phyloP scores from a whole-genome alignment of 1,140 invertebrate genomes.

The Protaetia brevitarsis region DNA sequence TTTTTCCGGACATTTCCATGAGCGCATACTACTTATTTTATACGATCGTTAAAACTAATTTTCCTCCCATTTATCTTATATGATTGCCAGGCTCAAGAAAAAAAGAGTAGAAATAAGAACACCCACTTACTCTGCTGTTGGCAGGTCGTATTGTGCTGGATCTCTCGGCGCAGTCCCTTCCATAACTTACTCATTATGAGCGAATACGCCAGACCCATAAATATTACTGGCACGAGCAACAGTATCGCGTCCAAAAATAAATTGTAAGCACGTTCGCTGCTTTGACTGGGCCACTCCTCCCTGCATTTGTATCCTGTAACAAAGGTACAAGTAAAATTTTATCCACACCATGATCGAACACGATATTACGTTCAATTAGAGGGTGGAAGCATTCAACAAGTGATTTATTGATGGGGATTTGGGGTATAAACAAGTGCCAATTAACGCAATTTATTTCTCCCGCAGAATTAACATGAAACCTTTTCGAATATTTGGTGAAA shows the following conservation, averaged over 20 bases:
- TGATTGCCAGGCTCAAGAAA: too few species aligned
- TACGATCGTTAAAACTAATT: too few species aligned
- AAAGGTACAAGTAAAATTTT: slow-evolving; percentile 21
- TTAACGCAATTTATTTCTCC: background rate
- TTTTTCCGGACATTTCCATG: too few species aligned
- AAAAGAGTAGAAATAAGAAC: too few species aligned
- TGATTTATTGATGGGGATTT: background rate
- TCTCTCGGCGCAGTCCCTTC: slow-evolving; percentile 64
- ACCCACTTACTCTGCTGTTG: slow-evolving; percentile 52
- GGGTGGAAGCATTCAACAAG: background rate
- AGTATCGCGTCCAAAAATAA: slow-evolving; percentile 69
- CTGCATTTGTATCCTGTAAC: slow-evolving; percentile 60
- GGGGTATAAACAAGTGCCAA: background rate
- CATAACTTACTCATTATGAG: slow-evolving; percentile 60
- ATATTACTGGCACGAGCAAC: slow-evolving; percentile 68
- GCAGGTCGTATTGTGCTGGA: slow-evolving; percentile 58
- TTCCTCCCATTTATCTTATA: too few species aligned
- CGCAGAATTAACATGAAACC: too few species aligned
- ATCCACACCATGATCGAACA: background rate
- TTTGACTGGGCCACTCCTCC: slow-evolving; percentile 65
- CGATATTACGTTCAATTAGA: background rate
- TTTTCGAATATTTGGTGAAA: too few species aligned
- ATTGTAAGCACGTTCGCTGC: slow-evolving; percentile 67
- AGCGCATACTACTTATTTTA: too few species aligned
- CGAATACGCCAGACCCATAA: slow-evolving; percentile 74